phyloP scores from a whole-genome alignment of 2,797 vertebrate species.

The Phataginus tetradactyla region DNA sequence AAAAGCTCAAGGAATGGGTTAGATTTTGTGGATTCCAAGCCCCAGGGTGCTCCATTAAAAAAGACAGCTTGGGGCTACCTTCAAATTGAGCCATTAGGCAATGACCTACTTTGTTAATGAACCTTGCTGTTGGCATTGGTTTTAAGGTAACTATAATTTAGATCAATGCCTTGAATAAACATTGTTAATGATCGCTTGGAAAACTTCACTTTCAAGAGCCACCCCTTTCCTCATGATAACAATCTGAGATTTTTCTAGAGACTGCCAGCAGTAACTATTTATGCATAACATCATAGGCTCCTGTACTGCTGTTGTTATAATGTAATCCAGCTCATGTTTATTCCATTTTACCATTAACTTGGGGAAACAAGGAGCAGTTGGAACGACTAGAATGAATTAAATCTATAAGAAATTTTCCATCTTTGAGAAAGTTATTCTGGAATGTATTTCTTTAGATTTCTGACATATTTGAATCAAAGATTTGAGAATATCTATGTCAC shows the following conservation, averaged over 20 bases:
- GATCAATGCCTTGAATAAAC: conserved; percentile 28
- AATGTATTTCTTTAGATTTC: conserved; percentile 52
- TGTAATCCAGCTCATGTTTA: conserved; percentile 57
- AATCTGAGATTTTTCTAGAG: neutral
- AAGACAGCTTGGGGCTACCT: neutral
- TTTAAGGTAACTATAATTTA: conserved; percentile 40
- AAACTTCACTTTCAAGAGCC: neutral
- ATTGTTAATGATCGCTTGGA: neutral
- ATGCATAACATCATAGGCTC: neutral
- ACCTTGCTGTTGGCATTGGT: neutral
- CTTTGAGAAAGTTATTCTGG: conserved; percentile 56
- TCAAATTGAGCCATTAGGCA: neutral
- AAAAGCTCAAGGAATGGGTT: neutral
- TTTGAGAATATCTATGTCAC: neutral
- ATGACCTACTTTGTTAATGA: neutral
- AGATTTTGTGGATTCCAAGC: neutral
- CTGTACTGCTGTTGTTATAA: conserved; percentile 13
- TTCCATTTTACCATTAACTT: conserved; percentile 63
- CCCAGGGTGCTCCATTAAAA: neutral
- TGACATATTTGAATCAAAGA: conserved; percentile 57
- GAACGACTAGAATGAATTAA: conserved; percentile 47
- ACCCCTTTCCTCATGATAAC: neutral
- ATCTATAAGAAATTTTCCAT: conserved; percentile 52
- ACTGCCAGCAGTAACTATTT: neutral
- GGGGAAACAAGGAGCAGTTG: conserved; percentile 38